Conservation (phyloP, 2,888 invertebrate genomes). For the Ariolimax columbianus region DNA sequence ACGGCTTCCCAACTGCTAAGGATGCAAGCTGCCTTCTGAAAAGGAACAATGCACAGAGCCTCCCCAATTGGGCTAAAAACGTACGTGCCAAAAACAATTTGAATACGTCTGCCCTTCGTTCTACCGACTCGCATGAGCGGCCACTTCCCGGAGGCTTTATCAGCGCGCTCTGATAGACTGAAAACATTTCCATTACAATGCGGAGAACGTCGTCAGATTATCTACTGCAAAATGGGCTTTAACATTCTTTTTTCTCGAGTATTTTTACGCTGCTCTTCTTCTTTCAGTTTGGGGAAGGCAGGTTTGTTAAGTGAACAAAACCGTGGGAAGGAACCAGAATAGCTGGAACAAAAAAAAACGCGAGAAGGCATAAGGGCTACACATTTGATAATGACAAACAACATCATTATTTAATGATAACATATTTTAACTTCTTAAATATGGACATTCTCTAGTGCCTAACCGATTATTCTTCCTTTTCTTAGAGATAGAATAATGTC, state of each 20-base stretch:
- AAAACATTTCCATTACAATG: not conserved
- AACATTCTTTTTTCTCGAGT: not conserved
- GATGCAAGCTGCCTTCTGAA: not conserved
- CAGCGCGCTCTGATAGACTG: not conserved
- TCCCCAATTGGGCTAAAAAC: not conserved
- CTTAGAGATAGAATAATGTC: too few species aligned
- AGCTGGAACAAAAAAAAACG: not conserved
- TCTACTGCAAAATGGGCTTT: not conserved
- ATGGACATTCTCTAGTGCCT: too few species aligned
- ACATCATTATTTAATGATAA: not conserved
- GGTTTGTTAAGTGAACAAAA: not conserved
- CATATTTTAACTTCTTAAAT: not conserved
- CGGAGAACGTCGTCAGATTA: not conserved
- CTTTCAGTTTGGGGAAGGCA: too few species aligned
- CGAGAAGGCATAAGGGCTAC: not conserved
- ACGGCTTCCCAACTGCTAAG: not conserved
- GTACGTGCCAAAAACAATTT: not conserved
- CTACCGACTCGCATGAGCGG: constrained; percentile 6
- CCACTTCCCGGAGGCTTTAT: not conserved
- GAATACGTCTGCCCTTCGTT: not conserved
- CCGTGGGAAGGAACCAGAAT: not conserved
- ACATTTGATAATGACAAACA: not conserved
- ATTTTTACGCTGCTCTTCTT: too few species aligned
- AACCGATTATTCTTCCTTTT: too few species aligned
- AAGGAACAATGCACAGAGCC: not conserved